Evolutionary conservation across 2,888 invertebrate species (phyloP).

Genomic region (Muscina levida): DNA sequence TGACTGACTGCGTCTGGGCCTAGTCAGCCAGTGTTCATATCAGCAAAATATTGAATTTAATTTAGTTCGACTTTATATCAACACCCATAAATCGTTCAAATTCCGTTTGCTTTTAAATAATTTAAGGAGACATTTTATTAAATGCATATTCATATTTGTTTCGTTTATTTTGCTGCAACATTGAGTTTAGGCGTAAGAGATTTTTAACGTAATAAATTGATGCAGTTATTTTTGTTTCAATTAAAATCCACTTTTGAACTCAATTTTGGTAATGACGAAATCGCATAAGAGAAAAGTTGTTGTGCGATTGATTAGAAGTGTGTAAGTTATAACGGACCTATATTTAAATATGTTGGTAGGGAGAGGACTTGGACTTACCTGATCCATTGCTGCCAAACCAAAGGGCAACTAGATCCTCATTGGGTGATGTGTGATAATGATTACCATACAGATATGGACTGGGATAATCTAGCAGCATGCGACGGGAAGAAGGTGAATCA

Average conservation of each 20-base stretch:
- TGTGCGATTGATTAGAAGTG: no score
- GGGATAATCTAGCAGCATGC: conserved; percentile 79
- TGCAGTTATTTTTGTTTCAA: background rate
- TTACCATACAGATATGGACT: conserved; percentile 80
- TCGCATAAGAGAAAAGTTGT: no score
- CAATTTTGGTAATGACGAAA: no score
- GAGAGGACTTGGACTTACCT: conserved; percentile 80
- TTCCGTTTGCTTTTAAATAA: conserved; percentile 50
- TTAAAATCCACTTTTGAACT: background rate
- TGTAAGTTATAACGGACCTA: no score
- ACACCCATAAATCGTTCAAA: conserved; percentile 67
- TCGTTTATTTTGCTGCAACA: conserved; percentile 44
- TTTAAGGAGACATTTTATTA: conserved; percentile 65
- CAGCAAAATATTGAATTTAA: conserved; percentile 45
- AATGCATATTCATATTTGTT: conserved; percentile 53
- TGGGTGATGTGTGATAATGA: conserved; percentile 82
- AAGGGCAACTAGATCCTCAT: conserved; percentile 88
- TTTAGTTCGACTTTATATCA: conserved; percentile 62
- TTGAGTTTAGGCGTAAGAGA: conserved; percentile 6
- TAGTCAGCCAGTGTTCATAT: conserved; percentile 3
- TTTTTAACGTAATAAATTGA: background rate
- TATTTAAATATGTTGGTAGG: no score
- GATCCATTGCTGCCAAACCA: conserved; percentile 86
- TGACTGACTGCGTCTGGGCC: no score
- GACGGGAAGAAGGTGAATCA: conserved; percentile 80